Base-by-base conservation (phyloP, 1,140 invertebrate species). In the Drosophila kepulauana region DNA sequence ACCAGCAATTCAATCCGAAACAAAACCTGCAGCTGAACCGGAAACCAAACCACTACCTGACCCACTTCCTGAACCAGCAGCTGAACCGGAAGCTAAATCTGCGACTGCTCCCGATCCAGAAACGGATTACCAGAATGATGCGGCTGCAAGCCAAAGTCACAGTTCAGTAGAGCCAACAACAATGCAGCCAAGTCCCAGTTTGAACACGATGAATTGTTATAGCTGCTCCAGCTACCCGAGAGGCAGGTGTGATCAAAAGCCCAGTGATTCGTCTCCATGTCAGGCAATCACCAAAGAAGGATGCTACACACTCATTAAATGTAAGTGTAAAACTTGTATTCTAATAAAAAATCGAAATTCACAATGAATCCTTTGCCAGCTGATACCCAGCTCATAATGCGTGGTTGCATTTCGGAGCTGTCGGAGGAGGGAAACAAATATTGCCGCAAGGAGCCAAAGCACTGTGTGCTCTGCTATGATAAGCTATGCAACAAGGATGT, bases 401-500 rank as follows among this genome's bases (percentile, higher is more conserved):
- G 91, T 1, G 91, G 91, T n/a, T 92, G 91, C 20, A n/a, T 66
- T 2, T 49, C 75, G 2, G 82, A 91, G 5, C 45, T 92, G 3
- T 57, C 70, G 3, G 58, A 66, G 1, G 48, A 48, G 16, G 59
- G 64, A 0, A 0, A 58, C 10, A 13, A 8, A 0, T 91, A 76
- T 45, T 91, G 91, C 38, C 30, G 5, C 5, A 45, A 59, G 1
- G 72, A 91, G 7, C 11, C 25, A 8, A 54, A 82, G 28, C 30
- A 62, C 1, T 91, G 90, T n/a, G 7, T 49, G 2, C 33, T 74
- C 2, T 91, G 90, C 43, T 52, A 63, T 3, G 59, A 68, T 0
- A 28, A 41, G 15, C 15, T 65, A 11, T 92, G 91, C 57, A 92
- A 88, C 30, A 65, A 41, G n/a, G 59, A 79, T 2, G 28, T 41